Evolutionary conservation across 2,888 invertebrate species (phyloP).

Genomic region (Drosophila limbata): DNA sequence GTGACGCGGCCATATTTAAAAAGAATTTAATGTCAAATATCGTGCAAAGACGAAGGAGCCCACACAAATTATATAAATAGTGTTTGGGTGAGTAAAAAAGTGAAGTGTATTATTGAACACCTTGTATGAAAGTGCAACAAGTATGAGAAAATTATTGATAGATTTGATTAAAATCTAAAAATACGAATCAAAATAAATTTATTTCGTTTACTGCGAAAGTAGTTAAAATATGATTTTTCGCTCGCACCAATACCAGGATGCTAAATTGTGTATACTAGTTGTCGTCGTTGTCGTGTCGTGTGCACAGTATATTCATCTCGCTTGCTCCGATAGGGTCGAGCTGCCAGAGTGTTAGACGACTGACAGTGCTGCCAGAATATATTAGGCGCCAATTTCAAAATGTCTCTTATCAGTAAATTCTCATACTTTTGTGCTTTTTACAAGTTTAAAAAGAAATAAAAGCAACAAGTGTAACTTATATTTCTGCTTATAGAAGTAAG

Average conservation of each 20-base stretch:
- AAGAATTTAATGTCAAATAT: conserved; percentile 58
- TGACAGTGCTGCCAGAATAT: conserved; percentile 44
- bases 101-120: conserved; percentile 16
- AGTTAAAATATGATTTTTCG: conserved; percentile 73
- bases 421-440: conserved; percentile 36
- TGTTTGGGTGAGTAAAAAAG: conserved; percentile 60
- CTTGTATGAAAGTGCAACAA: conserved; percentile 28
- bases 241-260: conserved; percentile 73
- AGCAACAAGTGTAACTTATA: conserved; percentile 30
- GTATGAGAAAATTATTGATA: conserved; percentile 36
- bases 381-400: conserved; percentile 35
- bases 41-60: conserved; percentile 43
- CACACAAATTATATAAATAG: conserved; percentile 71
- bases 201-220: conserved; percentile 53
- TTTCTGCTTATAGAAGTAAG: conserved; percentile 17
- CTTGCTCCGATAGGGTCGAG: conserved; percentile 28
- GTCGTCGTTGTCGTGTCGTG: conserved; percentile 59
- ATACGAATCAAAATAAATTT: conserved; percentile 40
- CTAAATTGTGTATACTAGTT: conserved; percentile 76
- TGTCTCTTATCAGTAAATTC: conserved; percentile 33
- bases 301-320: conserved; percentile 48
- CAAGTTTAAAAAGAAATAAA: neutral
- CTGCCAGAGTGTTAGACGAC: conserved; percentile 42
- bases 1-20: conserved; percentile 80
- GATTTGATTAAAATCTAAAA: conserved; percentile 1